Evolutionary conservation across 2,888 invertebrate species (phyloP).

Genomic region (Callosobruchus maculatus): DNA sequence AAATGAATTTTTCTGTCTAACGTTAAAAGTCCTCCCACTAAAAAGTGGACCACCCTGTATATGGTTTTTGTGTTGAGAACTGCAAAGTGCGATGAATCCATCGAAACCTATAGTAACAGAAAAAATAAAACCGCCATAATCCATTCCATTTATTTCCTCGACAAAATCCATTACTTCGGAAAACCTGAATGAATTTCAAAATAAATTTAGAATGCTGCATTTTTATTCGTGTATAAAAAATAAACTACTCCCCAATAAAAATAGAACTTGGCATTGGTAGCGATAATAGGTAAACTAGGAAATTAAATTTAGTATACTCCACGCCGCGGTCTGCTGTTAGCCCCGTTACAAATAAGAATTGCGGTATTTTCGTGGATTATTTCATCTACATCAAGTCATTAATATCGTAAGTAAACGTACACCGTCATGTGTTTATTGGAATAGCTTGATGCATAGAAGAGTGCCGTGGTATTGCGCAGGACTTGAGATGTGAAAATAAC

Average conservation of each 20-base stretch:
- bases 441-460: background rate
- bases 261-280: slow-evolving; percentile 18
- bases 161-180: background rate
- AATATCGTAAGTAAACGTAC: background rate
- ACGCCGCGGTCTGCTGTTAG: slow-evolving; percentile 3
- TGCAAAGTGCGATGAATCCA: too few species aligned
- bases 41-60: too few species aligned
- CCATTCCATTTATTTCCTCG: too few species aligned
- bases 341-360: background rate
- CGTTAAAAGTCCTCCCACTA: too few species aligned
- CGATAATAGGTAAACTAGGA: slow-evolving; percentile 13
- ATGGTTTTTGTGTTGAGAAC: too few species aligned
- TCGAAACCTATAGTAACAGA: too few species aligned
- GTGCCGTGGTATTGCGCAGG: background rate
- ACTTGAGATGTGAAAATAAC: background rate
- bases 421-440: background rate
- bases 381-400: background rate
- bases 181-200: background rate
- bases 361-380: background rate
- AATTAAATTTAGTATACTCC: slow-evolving; percentile 24
- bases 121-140: too few species aligned
- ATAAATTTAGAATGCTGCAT: background rate
- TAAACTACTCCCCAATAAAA: slow-evolving; percentile 13
- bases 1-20: too few species aligned
- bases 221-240: background rate